Conservation (phyloP, 2,797 vertebrate genomes). For the Xerus rutilus region DNA sequence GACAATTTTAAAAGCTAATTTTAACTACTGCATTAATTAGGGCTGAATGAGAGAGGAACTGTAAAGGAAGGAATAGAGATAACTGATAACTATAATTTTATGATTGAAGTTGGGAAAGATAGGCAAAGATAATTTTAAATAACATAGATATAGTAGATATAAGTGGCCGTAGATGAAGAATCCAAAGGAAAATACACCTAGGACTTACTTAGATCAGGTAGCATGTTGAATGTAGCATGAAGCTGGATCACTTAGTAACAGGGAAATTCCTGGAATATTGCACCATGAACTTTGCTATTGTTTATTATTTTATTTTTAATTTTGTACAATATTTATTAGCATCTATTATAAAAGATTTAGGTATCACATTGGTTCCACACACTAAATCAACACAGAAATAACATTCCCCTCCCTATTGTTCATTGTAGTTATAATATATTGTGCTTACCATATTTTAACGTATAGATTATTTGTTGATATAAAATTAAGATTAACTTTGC, state of each 20-base stretch:
- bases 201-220: background rate
- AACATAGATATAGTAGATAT: background rate
- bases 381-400: background rate
- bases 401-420: background rate
- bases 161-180: background rate
- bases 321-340: background rate
- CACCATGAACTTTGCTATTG: background rate
- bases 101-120: background rate
- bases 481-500: background rate
- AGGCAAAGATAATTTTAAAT: background rate
- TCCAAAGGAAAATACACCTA: background rate
- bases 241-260: background rate
- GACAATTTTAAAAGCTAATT: background rate
- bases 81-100: background rate
- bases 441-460: background rate
- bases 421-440: background rate
- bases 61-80: background rate
- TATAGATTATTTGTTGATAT: background rate
- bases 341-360: background rate
- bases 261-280: background rate
- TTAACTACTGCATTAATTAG: background rate
- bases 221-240: accelerated
- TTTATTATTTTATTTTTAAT: background rate
- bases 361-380: background rate
- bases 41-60: background rate